Percentiles rank a stretch among this genome's conserved stretches.
Evolutionary conservation across 2,797 vertebrate species (phyloP).

Genomic region (Heteromormyrus szaboi): DNA sequence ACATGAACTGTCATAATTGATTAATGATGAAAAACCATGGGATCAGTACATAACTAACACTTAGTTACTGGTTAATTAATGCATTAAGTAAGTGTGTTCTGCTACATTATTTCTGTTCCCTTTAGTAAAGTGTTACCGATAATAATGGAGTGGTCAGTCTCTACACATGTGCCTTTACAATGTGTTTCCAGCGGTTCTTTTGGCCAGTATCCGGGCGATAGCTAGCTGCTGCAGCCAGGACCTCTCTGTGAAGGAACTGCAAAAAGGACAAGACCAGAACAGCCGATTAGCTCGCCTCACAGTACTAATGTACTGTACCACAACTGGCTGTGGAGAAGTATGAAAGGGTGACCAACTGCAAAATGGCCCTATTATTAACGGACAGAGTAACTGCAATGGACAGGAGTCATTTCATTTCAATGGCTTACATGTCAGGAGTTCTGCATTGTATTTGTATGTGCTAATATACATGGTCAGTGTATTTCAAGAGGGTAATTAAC

Average conservation of each 20-base stretch:
- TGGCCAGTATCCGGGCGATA: constrained; percentile 60
- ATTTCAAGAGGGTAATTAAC: background rate
- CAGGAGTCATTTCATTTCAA: background rate
- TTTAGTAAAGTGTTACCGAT: background rate
- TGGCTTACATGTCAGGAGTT: background rate
- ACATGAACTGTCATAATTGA: background rate
- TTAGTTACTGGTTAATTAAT: background rate
- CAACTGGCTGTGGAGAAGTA: background rate
- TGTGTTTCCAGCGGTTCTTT: constrained; percentile 45
- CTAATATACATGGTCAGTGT: background rate
- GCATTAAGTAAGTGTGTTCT: background rate
- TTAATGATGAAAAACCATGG: background rate
- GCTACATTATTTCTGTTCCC: background rate
- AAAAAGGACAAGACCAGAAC: constrained; percentile 24
- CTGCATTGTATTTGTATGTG: background rate
- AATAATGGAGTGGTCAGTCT: background rate
- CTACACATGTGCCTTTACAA: background rate
- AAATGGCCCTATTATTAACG: background rate
- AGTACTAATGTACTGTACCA: no score
- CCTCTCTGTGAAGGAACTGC: constrained; percentile 69
- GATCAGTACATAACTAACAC: background rate
- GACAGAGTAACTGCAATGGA: background rate
- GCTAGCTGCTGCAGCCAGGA: constrained; percentile 62
- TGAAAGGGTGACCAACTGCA: background rate
- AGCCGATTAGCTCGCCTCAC: background rate